Conservation (phyloP, 2,113 vertebrate species). For the Odocoileus hemionus region DNA sequence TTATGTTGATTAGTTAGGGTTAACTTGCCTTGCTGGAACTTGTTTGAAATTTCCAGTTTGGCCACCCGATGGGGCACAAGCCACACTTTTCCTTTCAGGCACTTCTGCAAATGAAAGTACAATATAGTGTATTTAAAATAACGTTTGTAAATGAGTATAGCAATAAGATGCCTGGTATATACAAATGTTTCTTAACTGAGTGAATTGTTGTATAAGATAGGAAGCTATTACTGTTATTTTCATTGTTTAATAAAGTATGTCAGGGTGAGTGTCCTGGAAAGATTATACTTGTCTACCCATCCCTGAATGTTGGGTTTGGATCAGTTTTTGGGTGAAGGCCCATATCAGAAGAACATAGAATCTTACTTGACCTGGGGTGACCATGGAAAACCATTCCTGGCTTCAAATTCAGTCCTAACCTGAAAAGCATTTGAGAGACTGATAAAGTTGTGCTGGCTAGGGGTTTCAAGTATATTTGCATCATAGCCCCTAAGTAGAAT, state of each 20-base stretch:
- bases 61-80: slow-evolving; percentile 71
- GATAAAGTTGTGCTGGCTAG: background rate
- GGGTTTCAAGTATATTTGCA: slow-evolving; percentile 23
- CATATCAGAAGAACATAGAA: slow-evolving; percentile 57
- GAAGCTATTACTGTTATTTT: slow-evolving; percentile 10
- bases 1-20: slow-evolving; percentile 60
- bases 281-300: slow-evolving; percentile 44
- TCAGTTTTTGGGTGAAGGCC: slow-evolving; percentile 60
- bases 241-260: slow-evolving; percentile 12
- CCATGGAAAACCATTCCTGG: slow-evolving; percentile 41
- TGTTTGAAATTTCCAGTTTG: slow-evolving; percentile 74
- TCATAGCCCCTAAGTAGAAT: background rate
- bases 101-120: slow-evolving; percentile 45
- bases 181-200: slow-evolving; percentile 29
- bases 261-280: slow-evolving; percentile 49
- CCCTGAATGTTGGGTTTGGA: slow-evolving; percentile 53
- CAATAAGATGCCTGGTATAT: slow-evolving; percentile 32
- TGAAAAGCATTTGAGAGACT: slow-evolving; percentile 44
- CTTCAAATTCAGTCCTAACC: slow-evolving; percentile 33
- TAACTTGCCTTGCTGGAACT: slow-evolving; percentile 67
- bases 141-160: slow-evolving; percentile 12
- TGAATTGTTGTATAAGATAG: slow-evolving; percentile 32
- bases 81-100: slow-evolving; percentile 45
- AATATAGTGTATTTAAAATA: slow-evolving; percentile 34
- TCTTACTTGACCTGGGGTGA: slow-evolving; percentile 52